Evolutionary conservation across 2,113 vertebrate species (phyloP), one percentile per base, ranked within the genome.

Genomic region (Archocentrus centrarchus): DNA sequence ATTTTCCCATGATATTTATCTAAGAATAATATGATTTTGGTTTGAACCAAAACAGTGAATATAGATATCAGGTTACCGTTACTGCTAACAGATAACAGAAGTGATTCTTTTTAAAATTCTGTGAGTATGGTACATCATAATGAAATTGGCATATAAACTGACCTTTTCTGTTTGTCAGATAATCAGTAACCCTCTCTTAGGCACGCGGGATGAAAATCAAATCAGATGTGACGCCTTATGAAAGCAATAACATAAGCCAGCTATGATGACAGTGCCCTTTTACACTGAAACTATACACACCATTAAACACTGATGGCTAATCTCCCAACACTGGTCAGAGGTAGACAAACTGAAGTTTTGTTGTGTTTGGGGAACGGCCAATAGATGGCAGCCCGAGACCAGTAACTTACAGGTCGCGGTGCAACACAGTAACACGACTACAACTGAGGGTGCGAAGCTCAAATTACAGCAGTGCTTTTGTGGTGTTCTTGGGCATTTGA

Each of bases 331-430:
- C 68, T 55, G 27, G 47, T 73, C 68, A 73, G 68, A 32, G 27
- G 47, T 7, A 1, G 17, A 73, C 27, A 73, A 55, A 35, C 20
- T 14, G 27, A 35, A 20, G 47, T 53, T 27, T n/a, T 3, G 27
- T 59, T 50, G 37, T 11, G 22, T 50, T 53, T 14, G 68, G 47
- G 68, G 17, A 53, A 73, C 3, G 9, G 0, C 90, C 93, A 83
- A 90, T 82, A 93, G 94, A 70, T 90, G 88, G 91, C 91, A 77
- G 3, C 32, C 30, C 8, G 55, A 60, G 15, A 75, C 66, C 24
- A 73, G 22, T 7, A 15, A 63, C 57, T 10, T 53, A 35, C 6
- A 30, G 50, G 5, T 22, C 20, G 37, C 0, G 7, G 14, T 44
- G 4, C 14, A 22, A 4, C 41, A 24, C 24, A 24, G 30, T 4